phyloP scores from a whole-genome alignment of 1,140 invertebrate genomes.

The Sitophilus oryzae region DNA sequence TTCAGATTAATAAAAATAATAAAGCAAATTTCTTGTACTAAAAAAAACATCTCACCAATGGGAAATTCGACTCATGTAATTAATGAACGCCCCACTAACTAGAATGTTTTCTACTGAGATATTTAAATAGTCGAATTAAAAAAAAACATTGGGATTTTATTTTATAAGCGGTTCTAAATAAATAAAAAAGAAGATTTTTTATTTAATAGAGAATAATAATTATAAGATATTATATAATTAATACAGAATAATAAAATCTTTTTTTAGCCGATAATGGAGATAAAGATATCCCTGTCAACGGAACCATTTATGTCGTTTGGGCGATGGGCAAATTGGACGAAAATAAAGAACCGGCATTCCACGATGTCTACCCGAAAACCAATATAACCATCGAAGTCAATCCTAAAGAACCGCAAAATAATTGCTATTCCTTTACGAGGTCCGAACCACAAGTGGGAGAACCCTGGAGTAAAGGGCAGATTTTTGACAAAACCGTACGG shows the following conservation, averaged over 20 bases:
- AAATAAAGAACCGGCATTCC: conserved; percentile 75
- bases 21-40: too few relatives aligned
- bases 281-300: conserved; percentile 63
- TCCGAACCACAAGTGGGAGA: conserved; percentile 44
- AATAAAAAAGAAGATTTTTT: too few relatives aligned
- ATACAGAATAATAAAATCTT: background rate
- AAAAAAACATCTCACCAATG: too few relatives aligned
- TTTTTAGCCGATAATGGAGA: conserved; percentile 71
- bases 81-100: too few relatives aligned
- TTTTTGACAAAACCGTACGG: conserved; percentile 71
- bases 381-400: conserved; percentile 63
- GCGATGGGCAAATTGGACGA: conserved; percentile 74
- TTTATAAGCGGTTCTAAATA: too few relatives aligned
- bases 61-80: too few relatives aligned
- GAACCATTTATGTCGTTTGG: conserved; percentile 70
- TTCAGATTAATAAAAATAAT: too few relatives aligned
- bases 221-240: too few relatives aligned
- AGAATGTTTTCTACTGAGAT: too few relatives aligned
- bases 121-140: too few relatives aligned
- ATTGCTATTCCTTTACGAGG: conserved; percentile 65
- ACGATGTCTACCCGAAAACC: conserved; percentile 70
- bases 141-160: too few relatives aligned
- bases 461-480: conserved; percentile 69
- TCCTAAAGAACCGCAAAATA: conserved; percentile 55
- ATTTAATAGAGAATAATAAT: too few relatives aligned